A percentile compares a stretch with the other conserved stretches of the same genome.
These are phyloP conservation scores for Panorpa germanica DNA, from an alignment of 2,888 invertebrate genomes.

Conservation along the genomic window DNA sequence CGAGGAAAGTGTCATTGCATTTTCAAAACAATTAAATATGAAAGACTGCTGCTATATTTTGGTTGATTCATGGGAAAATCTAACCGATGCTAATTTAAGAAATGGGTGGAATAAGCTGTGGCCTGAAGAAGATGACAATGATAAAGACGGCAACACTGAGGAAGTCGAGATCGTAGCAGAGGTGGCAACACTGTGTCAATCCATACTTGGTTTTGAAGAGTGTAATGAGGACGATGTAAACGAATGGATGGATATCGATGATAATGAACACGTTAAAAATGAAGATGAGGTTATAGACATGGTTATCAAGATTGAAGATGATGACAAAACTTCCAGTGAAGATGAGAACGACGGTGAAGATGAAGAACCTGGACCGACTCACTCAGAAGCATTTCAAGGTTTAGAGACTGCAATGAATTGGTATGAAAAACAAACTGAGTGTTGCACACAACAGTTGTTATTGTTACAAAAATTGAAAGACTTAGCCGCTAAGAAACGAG, in stretches of 20 bases:
- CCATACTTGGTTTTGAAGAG: conserved; percentile 8
- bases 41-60: conserved; percentile 13
- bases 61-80: conserved; percentile 12
- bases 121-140: conserved; percentile 3
- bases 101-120: conserved; percentile 14
- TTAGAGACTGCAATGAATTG: conserved; percentile 12
- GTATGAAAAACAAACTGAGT: conserved; percentile 12
- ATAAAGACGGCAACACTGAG: neutral
- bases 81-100: conserved; percentile 11
- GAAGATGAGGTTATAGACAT: conserved; percentile 11
- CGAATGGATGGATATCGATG: conserved; percentile 13
- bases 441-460: conserved; percentile 9
- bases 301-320: too few relatives aligned
- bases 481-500: conserved; percentile 12
- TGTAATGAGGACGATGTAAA: conserved; percentile 12
- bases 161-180: neutral
- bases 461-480: conserved; percentile 9
- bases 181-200: neutral
- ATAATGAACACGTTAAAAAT: conserved; percentile 11
- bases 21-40: conserved; percentile 10
- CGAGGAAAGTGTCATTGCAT: conserved; percentile 6
- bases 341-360: conserved; percentile 8
- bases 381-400: conserved; percentile 11
- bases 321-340: conserved; percentile 6
- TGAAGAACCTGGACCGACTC: conserved; percentile 10